Evolutionary conservation across 2,113 vertebrate genomes (phyloP).

Genomic region (Zosterops pallidus): DNA sequence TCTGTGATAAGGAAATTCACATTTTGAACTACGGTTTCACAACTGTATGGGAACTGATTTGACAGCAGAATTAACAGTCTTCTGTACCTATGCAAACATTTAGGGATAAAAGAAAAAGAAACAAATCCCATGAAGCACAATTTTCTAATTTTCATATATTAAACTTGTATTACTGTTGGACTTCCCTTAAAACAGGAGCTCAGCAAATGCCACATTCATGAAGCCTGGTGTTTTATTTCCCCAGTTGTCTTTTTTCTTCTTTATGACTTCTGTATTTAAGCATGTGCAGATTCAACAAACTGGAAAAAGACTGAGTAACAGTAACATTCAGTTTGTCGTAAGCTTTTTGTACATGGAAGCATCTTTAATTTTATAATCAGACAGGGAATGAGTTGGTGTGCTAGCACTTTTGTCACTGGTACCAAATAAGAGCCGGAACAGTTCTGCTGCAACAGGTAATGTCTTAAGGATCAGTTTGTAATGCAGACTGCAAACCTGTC

Average conservation of each 20-base stretch:
- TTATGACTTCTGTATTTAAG: background rate
- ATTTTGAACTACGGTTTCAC: background rate
- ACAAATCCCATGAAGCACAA: background rate
- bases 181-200: background rate
- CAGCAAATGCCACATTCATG: background rate
- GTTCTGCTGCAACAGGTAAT: background rate
- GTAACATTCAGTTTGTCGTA: background rate
- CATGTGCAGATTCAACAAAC: background rate
- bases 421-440: background rate
- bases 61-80: background rate
- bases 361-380: background rate
- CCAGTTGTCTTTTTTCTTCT: background rate
- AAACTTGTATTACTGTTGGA: background rate
- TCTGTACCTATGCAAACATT: background rate
- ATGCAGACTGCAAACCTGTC: background rate
- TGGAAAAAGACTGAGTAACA: background rate
- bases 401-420: background rate
- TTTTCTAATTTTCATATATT: background rate
- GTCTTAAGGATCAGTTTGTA: background rate
- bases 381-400: fast-evolving
- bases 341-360: background rate
- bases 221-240: background rate
- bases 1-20: background rate
- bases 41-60: background rate
- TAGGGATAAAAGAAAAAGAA: background rate